These are phyloP conservation scores for Zoanthus sansibaricus DNA, from an alignment of 92 coral and sea anemone species.

Conservation along the genomic window DNA sequence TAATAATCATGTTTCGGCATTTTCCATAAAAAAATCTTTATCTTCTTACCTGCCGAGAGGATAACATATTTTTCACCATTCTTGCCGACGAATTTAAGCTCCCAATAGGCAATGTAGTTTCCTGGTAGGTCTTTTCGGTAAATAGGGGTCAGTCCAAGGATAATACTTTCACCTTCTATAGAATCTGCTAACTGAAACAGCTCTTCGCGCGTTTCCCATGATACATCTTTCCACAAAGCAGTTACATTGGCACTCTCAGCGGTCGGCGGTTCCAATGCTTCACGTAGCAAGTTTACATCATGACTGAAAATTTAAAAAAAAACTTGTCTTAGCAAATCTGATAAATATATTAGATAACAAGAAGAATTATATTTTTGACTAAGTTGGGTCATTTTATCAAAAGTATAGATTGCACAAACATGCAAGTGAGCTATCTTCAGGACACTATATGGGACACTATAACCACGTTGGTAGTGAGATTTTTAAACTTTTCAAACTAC, in stretches of 20 bases:
- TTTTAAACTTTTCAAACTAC: too few relatives aligned
- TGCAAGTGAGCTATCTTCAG: too few relatives aligned
- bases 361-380: too few relatives aligned
- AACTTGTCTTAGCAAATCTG: neutral
- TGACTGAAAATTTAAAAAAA: neutral
- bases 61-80: slow-evolving; percentile 83
- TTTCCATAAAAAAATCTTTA: too few relatives aligned
- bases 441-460: too few relatives aligned
- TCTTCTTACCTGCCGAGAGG: slow-evolving; percentile 77
- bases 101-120: slow-evolving; percentile 87
- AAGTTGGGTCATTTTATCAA: too few relatives aligned
- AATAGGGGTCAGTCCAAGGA: slow-evolving; percentile 78
- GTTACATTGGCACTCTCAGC: slow-evolving; percentile 37
- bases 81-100: slow-evolving; percentile 71
- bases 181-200: slow-evolving; percentile 79
- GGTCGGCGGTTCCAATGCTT: neutral
- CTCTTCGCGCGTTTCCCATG: slow-evolving; percentile 85
- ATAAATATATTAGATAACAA: neutral
- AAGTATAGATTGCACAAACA: too few relatives aligned
- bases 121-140: slow-evolving; percentile 83
- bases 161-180: slow-evolving; percentile 63
- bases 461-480: too few relatives aligned
- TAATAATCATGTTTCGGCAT: too few relatives aligned
- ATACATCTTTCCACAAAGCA: slow-evolving; percentile 66
- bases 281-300: slow-evolving; percentile 10